Base-by-base conservation (phyloP, 37 sponge, comb jelly and placozoan genomes). In the Haliclona indistincta region DNA sequence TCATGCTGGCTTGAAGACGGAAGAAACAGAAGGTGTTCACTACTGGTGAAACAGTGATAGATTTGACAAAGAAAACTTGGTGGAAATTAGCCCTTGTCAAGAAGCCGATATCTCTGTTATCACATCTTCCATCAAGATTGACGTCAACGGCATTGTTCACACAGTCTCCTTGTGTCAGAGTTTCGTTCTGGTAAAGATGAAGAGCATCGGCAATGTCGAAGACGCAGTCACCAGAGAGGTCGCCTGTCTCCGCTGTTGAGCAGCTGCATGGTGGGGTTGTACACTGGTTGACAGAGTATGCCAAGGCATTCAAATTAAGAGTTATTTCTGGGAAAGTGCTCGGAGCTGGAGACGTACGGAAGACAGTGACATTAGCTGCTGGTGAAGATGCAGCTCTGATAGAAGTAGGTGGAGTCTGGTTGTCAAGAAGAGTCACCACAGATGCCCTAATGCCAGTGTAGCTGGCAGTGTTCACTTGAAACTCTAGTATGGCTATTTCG, bases 201-300 rank as follows among this genome's bases (percentile, higher is more conserved):
- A 74, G 53, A 3, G 74, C 86, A 72, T 90, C 91, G 8, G 39
- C 37, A 10, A 90, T 11, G 51, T 90, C 68, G 47, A 85, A 72
- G 26, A 90, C 70, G n/a, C 91, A 90, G 78, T 90, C 86, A 25
- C 86, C 86, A 71, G 84, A 72, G 19, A 84, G 25, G 54, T 90
- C 91, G 28, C 91, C 91, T 11, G 38, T 45, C 43, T 90, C 86
- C 5, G 11, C 38, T 3, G 70, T 54, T 56, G 42, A 51, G 56
- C 86, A 85, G 45, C 5, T 53, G 51, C 86, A 85, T 10, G 76
- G 81, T 1, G 62, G 44, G 39, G 45, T 4, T 43, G n/a, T 68
- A 44, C 90, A 89, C 26, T 23, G 61, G 37, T 40, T 56, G 0
- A 34, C 54, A 11, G 67, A 38, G 2, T 81, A 60, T 20, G 36